These are phyloP conservation scores for Mustela nigripes DNA, from an alignment of 2,113 vertebrate species.

Conservation along the genomic window DNA sequence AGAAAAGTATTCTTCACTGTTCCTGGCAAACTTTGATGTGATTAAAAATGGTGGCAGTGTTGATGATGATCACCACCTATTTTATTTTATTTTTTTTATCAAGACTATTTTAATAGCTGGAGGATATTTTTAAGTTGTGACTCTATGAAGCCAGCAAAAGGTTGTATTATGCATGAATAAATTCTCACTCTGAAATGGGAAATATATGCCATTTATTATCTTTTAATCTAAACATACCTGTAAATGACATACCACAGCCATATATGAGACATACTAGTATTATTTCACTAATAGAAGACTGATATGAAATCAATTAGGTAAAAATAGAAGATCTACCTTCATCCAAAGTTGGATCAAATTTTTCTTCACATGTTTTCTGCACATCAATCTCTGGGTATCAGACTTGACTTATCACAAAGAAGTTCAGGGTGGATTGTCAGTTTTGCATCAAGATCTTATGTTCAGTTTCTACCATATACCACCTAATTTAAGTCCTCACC, in stretches of 20 bases:
- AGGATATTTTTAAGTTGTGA: not conserved
- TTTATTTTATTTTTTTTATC: not conserved
- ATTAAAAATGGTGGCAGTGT: not conserved
- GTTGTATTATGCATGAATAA: not conserved
- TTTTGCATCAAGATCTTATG: not conserved
- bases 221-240: not conserved
- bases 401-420: not conserved
- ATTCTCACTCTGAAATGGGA: not conserved
- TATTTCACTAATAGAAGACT: not conserved
- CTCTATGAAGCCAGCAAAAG: not conserved
- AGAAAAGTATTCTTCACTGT: not conserved
- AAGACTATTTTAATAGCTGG: not conserved
- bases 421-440: not conserved
- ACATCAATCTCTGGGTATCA: not conserved
- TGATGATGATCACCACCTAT: not conserved
- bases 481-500: not conserved
- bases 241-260: not conserved
- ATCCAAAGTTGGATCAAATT: not conserved
- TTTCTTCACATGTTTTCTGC: not conserved
- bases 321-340: not conserved
- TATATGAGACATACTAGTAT: not conserved
- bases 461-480: not conserved
- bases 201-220: not conserved
- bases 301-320: not conserved
- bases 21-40: not conserved